These are phyloP conservation scores for Nyleta sp. DNA, from an alignment of 2,888 invertebrate species.

Conservation along the genomic window DNA sequence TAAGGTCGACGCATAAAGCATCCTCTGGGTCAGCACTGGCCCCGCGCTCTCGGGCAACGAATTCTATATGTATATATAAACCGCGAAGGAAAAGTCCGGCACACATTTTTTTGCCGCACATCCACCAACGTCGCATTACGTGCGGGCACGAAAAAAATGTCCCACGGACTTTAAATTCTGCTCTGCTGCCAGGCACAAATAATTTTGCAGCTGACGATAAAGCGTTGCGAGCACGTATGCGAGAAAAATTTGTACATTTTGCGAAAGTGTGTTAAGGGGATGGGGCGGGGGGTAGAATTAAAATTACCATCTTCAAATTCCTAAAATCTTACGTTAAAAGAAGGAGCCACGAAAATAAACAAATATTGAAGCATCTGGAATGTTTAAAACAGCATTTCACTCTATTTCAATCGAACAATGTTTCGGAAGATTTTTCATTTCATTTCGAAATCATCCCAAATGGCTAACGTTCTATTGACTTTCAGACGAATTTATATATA, in stretches of 20 bases:
- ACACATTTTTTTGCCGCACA: slow-evolving; percentile 56
- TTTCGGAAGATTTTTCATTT: too few relatives aligned
- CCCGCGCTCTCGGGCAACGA: slow-evolving; percentile 60
- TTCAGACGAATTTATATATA: too few relatives aligned
- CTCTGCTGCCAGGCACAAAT: slow-evolving; percentile 24
- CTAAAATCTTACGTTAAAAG: too few relatives aligned
- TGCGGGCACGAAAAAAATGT: slow-evolving; percentile 73
- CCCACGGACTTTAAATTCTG: slow-evolving; percentile 71
- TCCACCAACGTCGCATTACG: slow-evolving; percentile 58
- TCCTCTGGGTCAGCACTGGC: slow-evolving; percentile 71
- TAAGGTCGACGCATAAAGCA: slow-evolving; percentile 78
- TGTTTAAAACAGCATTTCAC: too few relatives aligned
- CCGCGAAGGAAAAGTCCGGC: slow-evolving; percentile 56
- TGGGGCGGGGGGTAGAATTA: too few relatives aligned
- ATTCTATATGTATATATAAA: slow-evolving; percentile 54
- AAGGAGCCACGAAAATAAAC: too few relatives aligned
- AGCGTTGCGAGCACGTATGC: slow-evolving; percentile 1
- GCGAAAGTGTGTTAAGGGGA: background rate
- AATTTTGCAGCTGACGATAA: slow-evolving; percentile 19
- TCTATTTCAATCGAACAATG: too few relatives aligned
- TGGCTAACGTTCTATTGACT: too few relatives aligned
- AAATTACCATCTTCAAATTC: too few relatives aligned
- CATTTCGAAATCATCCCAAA: too few relatives aligned
- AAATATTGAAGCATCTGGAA: too few relatives aligned
- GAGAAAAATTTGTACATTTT: background rate